Evolutionary conservation across 2,888 invertebrate species (phyloP).

Genomic region (Napeogenes inachia): DNA sequence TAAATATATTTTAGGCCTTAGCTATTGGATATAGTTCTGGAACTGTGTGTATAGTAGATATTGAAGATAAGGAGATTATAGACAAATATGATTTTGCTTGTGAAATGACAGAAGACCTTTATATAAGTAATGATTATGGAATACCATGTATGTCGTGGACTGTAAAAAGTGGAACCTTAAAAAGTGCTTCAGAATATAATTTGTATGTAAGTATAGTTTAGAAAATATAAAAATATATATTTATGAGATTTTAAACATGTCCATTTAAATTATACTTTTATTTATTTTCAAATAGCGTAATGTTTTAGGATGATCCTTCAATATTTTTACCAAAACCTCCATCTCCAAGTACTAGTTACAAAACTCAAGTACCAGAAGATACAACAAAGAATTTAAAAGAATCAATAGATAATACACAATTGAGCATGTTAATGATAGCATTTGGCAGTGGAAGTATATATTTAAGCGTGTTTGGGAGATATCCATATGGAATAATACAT

Average conservation of each 20-base stretch:
- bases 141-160: constrained; percentile 88
- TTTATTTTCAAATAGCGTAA: constrained; percentile 7
- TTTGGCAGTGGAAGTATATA: constrained; percentile 84
- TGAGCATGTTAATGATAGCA: constrained; percentile 89
- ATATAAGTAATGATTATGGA: constrained; percentile 72
- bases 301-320: constrained; percentile 66
- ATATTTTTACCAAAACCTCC: constrained; percentile 78
- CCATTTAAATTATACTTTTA: neutral
- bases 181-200: constrained; percentile 64
- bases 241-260: constrained; percentile 5
- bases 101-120: constrained; percentile 65
- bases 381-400: constrained; percentile 78
- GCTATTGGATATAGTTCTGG: constrained; percentile 85
- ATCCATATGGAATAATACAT: constrained; percentile 85
- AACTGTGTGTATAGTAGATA: constrained; percentile 84
- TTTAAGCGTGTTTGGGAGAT: constrained; percentile 90
- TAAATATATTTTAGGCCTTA: constrained; percentile 72
- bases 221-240: constrained; percentile 5
- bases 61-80: constrained; percentile 90
- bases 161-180: constrained; percentile 63
- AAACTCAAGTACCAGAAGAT: constrained; percentile 73
- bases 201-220: constrained; percentile 54
- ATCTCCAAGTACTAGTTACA: constrained; percentile 72
- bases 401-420: constrained; percentile 76
- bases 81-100: constrained; percentile 76